Base-by-base conservation (phyloP, 2,888 invertebrate species). In the Desoria tigrina region DNA sequence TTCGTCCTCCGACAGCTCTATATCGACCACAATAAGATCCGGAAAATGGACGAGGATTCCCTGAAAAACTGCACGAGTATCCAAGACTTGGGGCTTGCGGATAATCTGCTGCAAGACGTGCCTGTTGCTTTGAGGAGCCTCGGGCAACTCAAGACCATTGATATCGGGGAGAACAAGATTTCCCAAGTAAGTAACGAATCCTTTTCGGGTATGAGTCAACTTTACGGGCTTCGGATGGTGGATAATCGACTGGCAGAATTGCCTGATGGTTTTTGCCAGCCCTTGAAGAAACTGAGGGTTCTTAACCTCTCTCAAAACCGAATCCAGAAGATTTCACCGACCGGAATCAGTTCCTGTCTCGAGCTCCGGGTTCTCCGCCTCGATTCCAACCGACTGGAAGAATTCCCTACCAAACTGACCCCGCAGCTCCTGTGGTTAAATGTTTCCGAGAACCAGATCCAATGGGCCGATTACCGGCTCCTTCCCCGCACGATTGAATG, bases 151-250 rank as follows among this genome's bases (percentile, higher is more conserved):
- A 91, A 92, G 81, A 91, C 91, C 1, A 84, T 97, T 59, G 93
- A 94, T 81, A 84, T 97, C 77, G 94, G 93, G 58, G 93, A 94
- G 81, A 96, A 96, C 83, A 89, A 90, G 81, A 91, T 97, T 77
- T 86, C 86, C 50, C 86, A 86, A 61, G 89, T 97, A 75, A 87
- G 84, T 78, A 92, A 93, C 78, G 90, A 90, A 64, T 90, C 92
- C 2, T 90, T 96, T 79, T 87, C 86, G 79, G 90, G 92, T 79
- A 83, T 96, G 63, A 87, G 89, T 77, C 91, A 93, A 81, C 84
- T 96, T 76, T 92, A 91, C 62, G 91, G 92, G 24, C 82, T 96
- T 66, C 85, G 94, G 61, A 80, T 96, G 77, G 92, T 94, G 77
- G 91, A 93, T 78, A 96, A 96, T 82, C 89, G 90, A 79, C 90